These are phyloP conservation scores for Spisula solida DNA, from an alignment of 2,888 invertebrate genomes.

Conservation along the genomic window DNA sequence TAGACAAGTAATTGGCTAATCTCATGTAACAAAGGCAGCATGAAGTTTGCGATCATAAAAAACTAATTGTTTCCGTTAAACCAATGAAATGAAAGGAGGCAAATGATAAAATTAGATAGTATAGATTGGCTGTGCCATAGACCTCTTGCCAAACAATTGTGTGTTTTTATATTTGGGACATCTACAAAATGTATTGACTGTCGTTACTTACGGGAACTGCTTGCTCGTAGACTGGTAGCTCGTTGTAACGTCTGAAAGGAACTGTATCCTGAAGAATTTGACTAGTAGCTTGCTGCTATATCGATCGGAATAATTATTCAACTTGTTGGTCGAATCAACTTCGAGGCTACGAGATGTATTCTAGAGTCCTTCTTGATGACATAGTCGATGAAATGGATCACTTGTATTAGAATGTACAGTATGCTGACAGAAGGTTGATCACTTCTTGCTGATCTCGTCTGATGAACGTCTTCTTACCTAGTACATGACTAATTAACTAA, in stretches of 20 bases:
- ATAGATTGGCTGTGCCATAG: not conserved
- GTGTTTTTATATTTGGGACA: too few relatives aligned
- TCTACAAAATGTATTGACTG: too few relatives aligned
- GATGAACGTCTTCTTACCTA: not conserved
- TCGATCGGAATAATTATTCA: too few relatives aligned
- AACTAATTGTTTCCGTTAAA: not conserved
- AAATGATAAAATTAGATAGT: not conserved
- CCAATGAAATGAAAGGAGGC: not conserved
- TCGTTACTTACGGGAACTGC: too few relatives aligned
- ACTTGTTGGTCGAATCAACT: not conserved
- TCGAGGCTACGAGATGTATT: not conserved
- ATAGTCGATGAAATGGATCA: not conserved
- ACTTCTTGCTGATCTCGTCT: not conserved
- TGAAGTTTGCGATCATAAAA: not conserved
- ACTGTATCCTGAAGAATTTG: too few relatives aligned
- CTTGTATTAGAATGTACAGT: not conserved
- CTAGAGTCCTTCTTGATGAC: not conserved
- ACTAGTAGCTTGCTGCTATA: too few relatives aligned
- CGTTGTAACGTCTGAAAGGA: too few relatives aligned
- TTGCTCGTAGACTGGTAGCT: too few relatives aligned
- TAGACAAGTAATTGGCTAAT: too few relatives aligned
- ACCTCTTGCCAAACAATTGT: not conserved
- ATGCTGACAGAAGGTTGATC: not conserved
- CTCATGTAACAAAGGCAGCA: not conserved
- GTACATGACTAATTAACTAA: not conserved